Percentiles rank a stretch among this genome's conserved stretches.
These are phyloP conservation scores for Brachionus plicatilis DNA, from an alignment of 1,140 invertebrate species.

Conservation along the genomic window DNA sequence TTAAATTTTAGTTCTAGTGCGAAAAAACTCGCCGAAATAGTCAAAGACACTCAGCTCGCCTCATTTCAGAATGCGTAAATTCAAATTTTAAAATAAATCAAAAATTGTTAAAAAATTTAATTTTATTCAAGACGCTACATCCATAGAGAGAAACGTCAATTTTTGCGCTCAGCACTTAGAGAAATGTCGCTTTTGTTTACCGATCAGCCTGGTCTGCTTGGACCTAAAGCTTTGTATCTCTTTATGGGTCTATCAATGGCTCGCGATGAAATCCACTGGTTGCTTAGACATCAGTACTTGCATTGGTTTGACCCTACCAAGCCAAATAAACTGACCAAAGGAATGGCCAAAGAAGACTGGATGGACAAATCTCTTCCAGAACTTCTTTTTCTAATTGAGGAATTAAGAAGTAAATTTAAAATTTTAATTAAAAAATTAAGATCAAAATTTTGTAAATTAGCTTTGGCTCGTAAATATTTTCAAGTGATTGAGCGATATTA, in stretches of 20 bases:
- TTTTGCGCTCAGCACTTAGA: conserved; percentile 85
- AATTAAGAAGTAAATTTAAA: conserved; percentile 64
- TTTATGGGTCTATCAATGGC: conserved; percentile 91
- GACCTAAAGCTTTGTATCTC: conserved; percentile 72
- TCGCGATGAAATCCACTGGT: conserved; percentile 93
- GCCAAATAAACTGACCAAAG: conserved; percentile 60
- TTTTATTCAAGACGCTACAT: conserved; percentile 63
- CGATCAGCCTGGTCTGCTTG: conserved; percentile 88
- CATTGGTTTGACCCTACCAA: conserved; percentile 74
- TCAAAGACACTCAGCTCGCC: neutral
- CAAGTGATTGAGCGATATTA: conserved; percentile 91
- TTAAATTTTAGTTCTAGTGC: neutral
- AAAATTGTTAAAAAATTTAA: neutral
- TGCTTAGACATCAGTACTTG: conserved; percentile 69
- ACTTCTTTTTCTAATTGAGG: conserved; percentile 94
- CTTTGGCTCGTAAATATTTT: conserved; percentile 70
- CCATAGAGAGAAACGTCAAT: conserved; percentile 90
- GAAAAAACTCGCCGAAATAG: conserved; percentile 30
- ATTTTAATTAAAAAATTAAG: neutral
- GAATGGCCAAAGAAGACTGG: conserved; percentile 48
- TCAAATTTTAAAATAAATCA: neutral
- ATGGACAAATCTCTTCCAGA: conserved; percentile 78
- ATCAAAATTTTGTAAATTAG: conserved; percentile 52
- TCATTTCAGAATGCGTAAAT: conserved; percentile 35
- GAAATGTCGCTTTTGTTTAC: conserved; percentile 89